Evolutionary conservation across 2,113 vertebrate species (phyloP).

Genomic region (Osmerus eperlanus): DNA sequence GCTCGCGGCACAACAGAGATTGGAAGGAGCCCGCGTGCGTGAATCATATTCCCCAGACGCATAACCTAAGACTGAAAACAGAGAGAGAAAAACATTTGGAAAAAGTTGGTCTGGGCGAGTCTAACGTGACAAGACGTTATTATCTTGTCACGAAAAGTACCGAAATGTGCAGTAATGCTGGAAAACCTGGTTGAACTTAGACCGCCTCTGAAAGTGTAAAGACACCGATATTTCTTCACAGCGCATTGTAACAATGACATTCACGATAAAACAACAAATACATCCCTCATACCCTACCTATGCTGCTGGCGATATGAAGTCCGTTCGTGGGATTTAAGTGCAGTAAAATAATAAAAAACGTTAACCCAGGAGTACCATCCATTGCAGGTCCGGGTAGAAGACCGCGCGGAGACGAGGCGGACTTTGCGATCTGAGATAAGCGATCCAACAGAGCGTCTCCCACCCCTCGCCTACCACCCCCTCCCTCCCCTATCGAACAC

Average conservation of each 20-base stretch:
- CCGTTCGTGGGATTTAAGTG: conserved; percentile 13
- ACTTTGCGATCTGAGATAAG: conserved; percentile 5
- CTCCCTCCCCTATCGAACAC: background rate
- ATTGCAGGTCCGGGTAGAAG: conserved; percentile 20
- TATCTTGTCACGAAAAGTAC: no score
- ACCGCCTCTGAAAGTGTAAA: no score
- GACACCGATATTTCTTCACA: no score
- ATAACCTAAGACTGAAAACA: no score
- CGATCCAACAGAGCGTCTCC: background rate
- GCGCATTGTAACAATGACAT: background rate
- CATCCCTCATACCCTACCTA: conserved; percentile 22
- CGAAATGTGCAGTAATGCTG: no score
- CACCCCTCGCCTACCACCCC: background rate
- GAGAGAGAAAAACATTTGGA: background rate
- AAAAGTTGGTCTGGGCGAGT: conserved; percentile 1
- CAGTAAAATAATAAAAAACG: conserved; percentile 16
- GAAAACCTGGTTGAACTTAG: no score
- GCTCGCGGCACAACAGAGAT: no score
- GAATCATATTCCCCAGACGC: no score
- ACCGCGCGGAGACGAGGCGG: background rate
- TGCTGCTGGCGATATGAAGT: conserved; percentile 26
- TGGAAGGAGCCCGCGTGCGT: no score
- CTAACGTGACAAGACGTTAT: no score
- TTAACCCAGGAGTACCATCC: conserved; percentile 24
- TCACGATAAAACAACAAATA: background rate